These are phyloP conservation scores for Setophaga kirtlandii DNA, from an alignment of 2,113 vertebrate genomes.

Conservation along the genomic window DNA sequence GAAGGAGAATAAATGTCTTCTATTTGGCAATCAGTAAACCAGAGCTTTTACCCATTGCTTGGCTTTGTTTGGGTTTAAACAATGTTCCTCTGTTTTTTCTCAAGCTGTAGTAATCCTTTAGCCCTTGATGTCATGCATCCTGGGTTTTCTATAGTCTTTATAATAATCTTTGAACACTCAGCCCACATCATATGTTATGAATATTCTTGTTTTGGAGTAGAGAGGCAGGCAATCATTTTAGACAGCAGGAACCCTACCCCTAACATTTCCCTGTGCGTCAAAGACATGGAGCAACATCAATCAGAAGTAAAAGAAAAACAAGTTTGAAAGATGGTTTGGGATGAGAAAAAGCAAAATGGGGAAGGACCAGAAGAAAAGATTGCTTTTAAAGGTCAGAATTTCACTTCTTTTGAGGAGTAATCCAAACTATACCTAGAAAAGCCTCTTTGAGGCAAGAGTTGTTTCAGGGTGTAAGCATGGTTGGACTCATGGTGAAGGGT, in stretches of 20 bases:
- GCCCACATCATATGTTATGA: constrained; percentile 18
- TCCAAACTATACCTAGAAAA: background rate
- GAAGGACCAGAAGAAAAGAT: background rate
- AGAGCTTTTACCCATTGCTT: background rate
- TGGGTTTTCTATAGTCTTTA: background rate
- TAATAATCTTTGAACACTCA: constrained; percentile 3
- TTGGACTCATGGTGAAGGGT: background rate
- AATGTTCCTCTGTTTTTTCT: constrained; percentile 40
- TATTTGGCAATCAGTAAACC: background rate
- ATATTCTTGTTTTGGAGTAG: background rate
- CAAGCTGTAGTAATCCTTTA: constrained; percentile 7
- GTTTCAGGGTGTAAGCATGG: background rate
- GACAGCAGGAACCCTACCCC: background rate
- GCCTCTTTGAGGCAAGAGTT: background rate
- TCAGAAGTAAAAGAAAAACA: background rate
- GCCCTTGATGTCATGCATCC: constrained; percentile 22
- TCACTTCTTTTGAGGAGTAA: background rate
- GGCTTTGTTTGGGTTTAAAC: constrained; percentile 30
- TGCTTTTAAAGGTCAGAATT: background rate
- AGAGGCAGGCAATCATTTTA: background rate
- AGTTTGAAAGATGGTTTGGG: background rate
- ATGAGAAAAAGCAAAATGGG: background rate
- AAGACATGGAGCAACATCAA: background rate
- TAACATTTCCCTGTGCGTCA: background rate
- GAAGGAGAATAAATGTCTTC: background rate